Conservation (phyloP, 2,888 invertebrate genomes). For the Heliconius hortense region DNA sequence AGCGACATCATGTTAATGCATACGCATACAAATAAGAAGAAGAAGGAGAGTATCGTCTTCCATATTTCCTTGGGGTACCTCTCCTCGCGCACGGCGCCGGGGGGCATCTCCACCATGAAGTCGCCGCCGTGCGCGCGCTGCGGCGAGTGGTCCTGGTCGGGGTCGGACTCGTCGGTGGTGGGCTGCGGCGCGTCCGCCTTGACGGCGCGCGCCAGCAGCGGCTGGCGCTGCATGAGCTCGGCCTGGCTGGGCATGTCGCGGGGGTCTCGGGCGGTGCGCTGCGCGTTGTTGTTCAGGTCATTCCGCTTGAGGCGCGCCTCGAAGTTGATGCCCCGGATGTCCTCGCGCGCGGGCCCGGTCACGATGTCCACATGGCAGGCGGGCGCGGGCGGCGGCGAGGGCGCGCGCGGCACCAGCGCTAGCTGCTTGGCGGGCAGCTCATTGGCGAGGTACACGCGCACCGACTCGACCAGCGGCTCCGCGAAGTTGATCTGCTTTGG, state of each 20-base stretch:
- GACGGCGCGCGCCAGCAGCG: slow-evolving; percentile 72
- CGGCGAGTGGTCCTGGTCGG: slow-evolving; percentile 72
- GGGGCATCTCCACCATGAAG: slow-evolving; percentile 77
- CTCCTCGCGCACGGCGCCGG: slow-evolving; percentile 87
- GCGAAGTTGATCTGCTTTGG: slow-evolving; percentile 70
- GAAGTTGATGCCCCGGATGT: slow-evolving; percentile 76
- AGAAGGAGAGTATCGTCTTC: slow-evolving; percentile 85
- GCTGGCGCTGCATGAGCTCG: slow-evolving; percentile 79
- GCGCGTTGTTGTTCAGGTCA: slow-evolving; percentile 80
- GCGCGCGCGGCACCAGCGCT: slow-evolving; percentile 55
- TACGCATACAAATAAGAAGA: slow-evolving; percentile 74
- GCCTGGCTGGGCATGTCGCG: slow-evolving; percentile 75
- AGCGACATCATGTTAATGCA: slow-evolving; percentile 85
- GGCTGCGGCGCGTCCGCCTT: slow-evolving; percentile 68
- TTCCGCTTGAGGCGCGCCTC: slow-evolving; percentile 71
- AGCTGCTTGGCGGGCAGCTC: slow-evolving; percentile 70
- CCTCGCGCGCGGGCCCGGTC: slow-evolving; percentile 66
- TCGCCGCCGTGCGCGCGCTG: slow-evolving; percentile 66
- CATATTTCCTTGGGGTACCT: slow-evolving; percentile 92
- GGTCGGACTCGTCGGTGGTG: slow-evolving; percentile 74
- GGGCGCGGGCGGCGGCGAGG: slow-evolving; percentile 46
- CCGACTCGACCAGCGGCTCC: slow-evolving; percentile 76
- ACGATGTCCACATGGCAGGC: slow-evolving; percentile 73
- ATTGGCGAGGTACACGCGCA: slow-evolving; percentile 73
- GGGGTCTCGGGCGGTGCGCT: slow-evolving; percentile 47